These are phyloP conservation scores for Anas platyrhynchos DNA, from an alignment of 2,113 vertebrate genomes.

Conservation along the genomic window DNA sequence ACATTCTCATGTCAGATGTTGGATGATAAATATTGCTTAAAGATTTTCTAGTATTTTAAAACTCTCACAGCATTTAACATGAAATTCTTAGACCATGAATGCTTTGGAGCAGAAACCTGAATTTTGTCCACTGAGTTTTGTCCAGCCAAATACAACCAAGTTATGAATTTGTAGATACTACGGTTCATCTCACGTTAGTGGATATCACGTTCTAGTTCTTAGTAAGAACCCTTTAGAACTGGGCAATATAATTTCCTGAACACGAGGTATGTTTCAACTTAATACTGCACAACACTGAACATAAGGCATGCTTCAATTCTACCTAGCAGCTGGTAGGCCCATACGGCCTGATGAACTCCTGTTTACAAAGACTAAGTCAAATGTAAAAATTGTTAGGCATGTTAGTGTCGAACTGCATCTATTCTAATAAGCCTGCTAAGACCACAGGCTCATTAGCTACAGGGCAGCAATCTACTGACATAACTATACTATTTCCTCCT, in stretches of 20 bases:
- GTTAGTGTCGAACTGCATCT: not conserved
- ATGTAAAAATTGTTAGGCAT: not conserved
- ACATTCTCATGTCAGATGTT: not conserved
- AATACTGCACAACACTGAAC: not conserved
- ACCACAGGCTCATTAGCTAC: not conserved
- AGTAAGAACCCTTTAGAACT: not conserved
- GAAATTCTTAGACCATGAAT: not conserved
- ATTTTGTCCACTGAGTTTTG: not conserved
- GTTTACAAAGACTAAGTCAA: not conserved
- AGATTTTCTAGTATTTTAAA: not conserved
- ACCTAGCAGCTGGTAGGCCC: not conserved
- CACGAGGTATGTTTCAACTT: not conserved
- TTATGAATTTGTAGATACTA: not conserved
- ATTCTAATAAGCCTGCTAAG: not conserved
- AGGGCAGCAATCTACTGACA: not conserved
- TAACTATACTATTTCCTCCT: not conserved
- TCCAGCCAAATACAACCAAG: not conserved
- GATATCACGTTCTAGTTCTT: not conserved
- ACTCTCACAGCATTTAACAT: not conserved
- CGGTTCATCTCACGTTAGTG: not conserved
- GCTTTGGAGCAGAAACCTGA: not conserved
- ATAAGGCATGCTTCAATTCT: not conserved
- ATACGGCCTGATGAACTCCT: not conserved
- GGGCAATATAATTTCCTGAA: not conserved
- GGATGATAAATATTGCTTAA: not conserved